Evolutionary conservation across 2,797 vertebrate species (phyloP).

Genomic region (Typhlichthys eigenmanni): DNA sequence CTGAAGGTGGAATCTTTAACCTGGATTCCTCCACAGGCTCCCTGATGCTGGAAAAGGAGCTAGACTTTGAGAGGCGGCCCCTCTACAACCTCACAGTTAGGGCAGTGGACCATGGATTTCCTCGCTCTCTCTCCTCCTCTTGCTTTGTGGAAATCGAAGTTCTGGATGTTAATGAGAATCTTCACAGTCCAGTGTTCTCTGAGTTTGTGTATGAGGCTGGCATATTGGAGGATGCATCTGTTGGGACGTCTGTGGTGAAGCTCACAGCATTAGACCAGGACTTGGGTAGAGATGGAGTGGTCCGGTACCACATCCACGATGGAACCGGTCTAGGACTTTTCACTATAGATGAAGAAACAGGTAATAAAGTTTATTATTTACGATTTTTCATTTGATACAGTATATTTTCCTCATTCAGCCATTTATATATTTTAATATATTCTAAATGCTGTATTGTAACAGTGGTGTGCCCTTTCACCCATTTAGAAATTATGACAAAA

Average conservation of each 20-base stretch:
- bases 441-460: too few species aligned
- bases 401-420: neutral
- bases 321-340: constrained; percentile 88
- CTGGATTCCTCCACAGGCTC: constrained; percentile 84
- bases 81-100: constrained; percentile 90
- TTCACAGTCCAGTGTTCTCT: constrained; percentile 84
- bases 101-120: constrained; percentile 86
- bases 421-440: too few species aligned
- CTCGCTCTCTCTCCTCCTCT: constrained; percentile 86
- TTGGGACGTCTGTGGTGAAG: constrained; percentile 81
- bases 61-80: constrained; percentile 89
- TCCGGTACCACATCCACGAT: constrained; percentile 88
- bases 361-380: constrained; percentile 62
- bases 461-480: too few species aligned
- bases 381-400: neutral
- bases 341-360: constrained; percentile 88
- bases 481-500: too few species aligned
- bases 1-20: constrained; percentile 81
- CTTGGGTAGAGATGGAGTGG: constrained; percentile 85
- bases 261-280: constrained; percentile 87
- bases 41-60: constrained; percentile 85
- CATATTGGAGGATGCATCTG: constrained; percentile 85
- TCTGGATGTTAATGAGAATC: constrained; percentile 93
- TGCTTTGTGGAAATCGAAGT: constrained; percentile 89
- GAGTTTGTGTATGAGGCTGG: constrained; percentile 85